Percentiles rank a stretch among this genome's conserved stretches.
These are phyloP conservation scores for Aplochiton taeniatus DNA, from an alignment of 2,797 vertebrate species.

Conservation along the genomic window DNA sequence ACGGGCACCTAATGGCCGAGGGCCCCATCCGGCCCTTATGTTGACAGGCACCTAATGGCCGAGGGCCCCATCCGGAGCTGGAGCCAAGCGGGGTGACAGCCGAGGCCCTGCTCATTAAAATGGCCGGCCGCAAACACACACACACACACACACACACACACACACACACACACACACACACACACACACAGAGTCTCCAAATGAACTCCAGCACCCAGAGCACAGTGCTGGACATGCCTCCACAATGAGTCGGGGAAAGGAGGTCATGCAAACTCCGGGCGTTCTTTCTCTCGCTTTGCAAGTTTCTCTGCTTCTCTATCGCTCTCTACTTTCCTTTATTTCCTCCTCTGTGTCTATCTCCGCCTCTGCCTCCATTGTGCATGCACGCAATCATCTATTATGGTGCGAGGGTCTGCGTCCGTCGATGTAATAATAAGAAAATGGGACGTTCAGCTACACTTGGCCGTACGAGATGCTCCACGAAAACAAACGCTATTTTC, in stretches of 20 bases:
- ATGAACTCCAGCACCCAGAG: constrained; percentile 49
- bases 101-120: constrained; percentile 38
- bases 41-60: constrained; percentile 49
- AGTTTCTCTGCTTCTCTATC: too few relatives aligned
- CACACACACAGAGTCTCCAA: constrained; percentile 11
- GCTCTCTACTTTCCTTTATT: too few relatives aligned
- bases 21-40: constrained; percentile 38
- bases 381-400: too few relatives aligned
- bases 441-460: too few relatives aligned
- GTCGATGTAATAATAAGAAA: too few relatives aligned
- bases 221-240: constrained; percentile 23
- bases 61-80: constrained; percentile 6
- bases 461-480: too few relatives aligned
- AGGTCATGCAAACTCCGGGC: neutral
- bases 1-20: constrained; percentile 45
- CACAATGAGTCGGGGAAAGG: constrained; percentile 17
- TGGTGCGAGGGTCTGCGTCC: too few relatives aligned
- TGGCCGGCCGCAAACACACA: constrained; percentile 24
- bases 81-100: constrained; percentile 12
- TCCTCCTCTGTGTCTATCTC: neutral
- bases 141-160: constrained; percentile 27
- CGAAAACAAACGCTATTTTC: too few relatives aligned
- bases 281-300: neutral
- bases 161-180: constrained; percentile 21
- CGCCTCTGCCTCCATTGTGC: constrained; percentile 1